Evolutionary conservation across 2,888 invertebrate genomes (phyloP).

Genomic region (Drosophila phalerata): DNA sequence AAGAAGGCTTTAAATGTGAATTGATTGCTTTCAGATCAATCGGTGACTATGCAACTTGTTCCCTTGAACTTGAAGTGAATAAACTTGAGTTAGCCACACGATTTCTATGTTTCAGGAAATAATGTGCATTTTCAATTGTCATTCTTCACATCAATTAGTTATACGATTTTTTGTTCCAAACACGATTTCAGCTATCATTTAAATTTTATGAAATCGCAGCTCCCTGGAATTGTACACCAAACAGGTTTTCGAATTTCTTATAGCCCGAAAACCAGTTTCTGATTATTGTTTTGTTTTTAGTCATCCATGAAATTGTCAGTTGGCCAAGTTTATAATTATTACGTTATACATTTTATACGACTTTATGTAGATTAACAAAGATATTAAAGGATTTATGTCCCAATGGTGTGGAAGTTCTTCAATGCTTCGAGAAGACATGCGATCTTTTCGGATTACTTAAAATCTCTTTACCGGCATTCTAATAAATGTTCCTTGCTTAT

Average conservation of each 20-base stretch:
- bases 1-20: conserved; percentile 35
- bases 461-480: conserved; percentile 6
- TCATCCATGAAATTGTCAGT: conserved; percentile 63
- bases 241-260: conserved; percentile 48
- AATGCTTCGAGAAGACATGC: conserved; percentile 11
- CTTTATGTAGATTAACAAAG: conserved; percentile 1
- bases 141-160: conserved; percentile 26
- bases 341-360: conserved; percentile 22
- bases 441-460: conserved; percentile 15
- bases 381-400: conserved; percentile 38
- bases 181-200: conserved; percentile 21
- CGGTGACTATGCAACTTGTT: conserved; percentile 9
- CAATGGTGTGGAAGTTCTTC: conserved; percentile 40
- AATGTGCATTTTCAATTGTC: conserved; percentile 30
- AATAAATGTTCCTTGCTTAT: conserved; percentile 7
- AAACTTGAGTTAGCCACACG: conserved; percentile 31
- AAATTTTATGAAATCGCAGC: conserved; percentile 34
- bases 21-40: conserved; percentile 13
- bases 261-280: conserved; percentile 57
- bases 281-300: conserved; percentile 41
- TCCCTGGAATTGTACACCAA: conserved; percentile 59
- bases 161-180: conserved; percentile 37
- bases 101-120: conserved; percentile 50
- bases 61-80: conserved; percentile 57
- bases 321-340: conserved; percentile 58